Evolutionary conservation across 2,797 vertebrate species (phyloP), one percentile per base, ranked within the genome.

Genomic region (Crocidura indochinensis): DNA sequence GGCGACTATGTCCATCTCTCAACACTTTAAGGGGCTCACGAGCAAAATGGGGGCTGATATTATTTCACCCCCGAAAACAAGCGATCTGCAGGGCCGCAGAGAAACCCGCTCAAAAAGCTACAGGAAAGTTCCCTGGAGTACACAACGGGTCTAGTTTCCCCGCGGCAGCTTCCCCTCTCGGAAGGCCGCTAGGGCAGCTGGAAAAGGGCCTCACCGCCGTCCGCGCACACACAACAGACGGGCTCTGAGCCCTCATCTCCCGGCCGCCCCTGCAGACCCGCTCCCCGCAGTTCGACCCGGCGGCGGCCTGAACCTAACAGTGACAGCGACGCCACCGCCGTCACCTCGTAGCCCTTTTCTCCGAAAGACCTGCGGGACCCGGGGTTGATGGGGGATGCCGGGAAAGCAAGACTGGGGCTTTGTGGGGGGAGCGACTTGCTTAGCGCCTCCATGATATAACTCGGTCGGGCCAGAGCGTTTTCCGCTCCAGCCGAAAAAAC

Each of bases 1-100:
- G 95, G 95, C 91, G 67, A 90, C 95, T 94, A 97, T 97, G 95
- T 96, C 96, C 97, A 98, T 97, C 96, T 97, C 89, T 97, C 94
- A 80, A 72, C 87, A 93, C 90, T 91, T 91, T 96, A 78, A 20
- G 46, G 75, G 94, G 72, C 27, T 81, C 86, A 67, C 31, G 94
- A 94, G 91, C 95, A 97, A 97, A 97, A 97, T 94, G 91, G 95
- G 96, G 88, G 75, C 92, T 91, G 47, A n/a, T 87, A 88, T 53
- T 77, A n/a, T 65, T 73, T 71, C 49, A 10, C 51, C 51, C 51
- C 51, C 14, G 7, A 51, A 10, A 24, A 56, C 19, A 1, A 80
- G 83, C 2, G 53, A 29, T 15, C 75, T 20, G 56, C 76, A 31
- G 75, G 65, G 79, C 84, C 3, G 38, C 78, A 2, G 11, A 92